Conservation (phyloP, 2,888 invertebrate genomes). For the Catotricha subobsoleta region DNA sequence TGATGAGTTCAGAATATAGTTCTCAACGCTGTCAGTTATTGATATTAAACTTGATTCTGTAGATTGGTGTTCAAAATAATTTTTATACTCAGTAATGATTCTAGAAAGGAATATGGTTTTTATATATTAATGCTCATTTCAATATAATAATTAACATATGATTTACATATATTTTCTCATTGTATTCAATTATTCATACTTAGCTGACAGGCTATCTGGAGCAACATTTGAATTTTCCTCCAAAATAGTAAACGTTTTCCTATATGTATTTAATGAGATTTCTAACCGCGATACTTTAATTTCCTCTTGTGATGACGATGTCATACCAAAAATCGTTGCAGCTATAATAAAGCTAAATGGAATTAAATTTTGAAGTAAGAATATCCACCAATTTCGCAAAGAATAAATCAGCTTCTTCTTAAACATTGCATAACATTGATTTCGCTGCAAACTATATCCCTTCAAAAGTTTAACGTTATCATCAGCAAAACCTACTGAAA, state of each 20-base stretch:
- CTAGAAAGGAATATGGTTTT: no score
- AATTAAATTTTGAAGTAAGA: not conserved
- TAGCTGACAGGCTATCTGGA: not conserved
- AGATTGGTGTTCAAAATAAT: not conserved
- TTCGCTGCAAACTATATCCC: conserved; percentile 13
- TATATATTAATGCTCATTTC: no score
- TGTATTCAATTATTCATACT: not conserved
- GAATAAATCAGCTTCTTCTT: conserved; percentile 45
- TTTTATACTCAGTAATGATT: not conserved
- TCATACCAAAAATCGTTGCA: not conserved
- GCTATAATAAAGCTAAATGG: not conserved
- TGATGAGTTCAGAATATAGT: conserved; percentile 18
- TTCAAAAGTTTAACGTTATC: not conserved
- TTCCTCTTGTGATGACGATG: no score
- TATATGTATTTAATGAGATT: not conserved
- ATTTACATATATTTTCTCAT: no score
- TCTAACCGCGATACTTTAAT: not conserved
- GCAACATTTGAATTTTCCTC: conserved; percentile 8
- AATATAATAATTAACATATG: not conserved
- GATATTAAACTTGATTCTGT: not conserved
- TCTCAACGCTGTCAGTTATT: not conserved
- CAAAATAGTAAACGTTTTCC: conserved; percentile 10
- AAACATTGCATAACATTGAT: conserved; percentile 48
- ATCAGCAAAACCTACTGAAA: no score
- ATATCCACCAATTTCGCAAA: conserved; percentile 39